These are phyloP conservation scores for Daboia siamensis DNA, from an alignment of 2,113 vertebrate species.

Conservation along the genomic window DNA sequence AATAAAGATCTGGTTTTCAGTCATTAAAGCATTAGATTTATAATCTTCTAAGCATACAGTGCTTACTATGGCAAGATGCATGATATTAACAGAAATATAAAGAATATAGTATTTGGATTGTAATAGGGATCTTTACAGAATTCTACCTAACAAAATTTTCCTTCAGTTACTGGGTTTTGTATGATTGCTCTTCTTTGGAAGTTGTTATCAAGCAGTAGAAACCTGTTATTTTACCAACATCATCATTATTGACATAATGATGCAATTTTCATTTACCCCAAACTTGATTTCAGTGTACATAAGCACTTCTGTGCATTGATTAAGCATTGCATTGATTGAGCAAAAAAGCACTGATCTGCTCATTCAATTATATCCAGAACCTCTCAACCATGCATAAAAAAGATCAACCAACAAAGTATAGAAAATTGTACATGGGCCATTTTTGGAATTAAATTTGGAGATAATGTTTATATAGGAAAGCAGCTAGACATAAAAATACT, in stretches of 20 bases:
- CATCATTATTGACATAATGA: not conserved
- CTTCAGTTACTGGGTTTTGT: not conserved
- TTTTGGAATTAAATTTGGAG: not conserved
- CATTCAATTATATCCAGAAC: not conserved
- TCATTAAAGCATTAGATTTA: not conserved
- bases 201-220: not conserved
- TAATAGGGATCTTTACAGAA: not conserved
- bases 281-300: not conserved
- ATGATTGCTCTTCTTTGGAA: not conserved
- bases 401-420: not conserved
- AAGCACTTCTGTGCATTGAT: not conserved
- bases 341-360: not conserved
- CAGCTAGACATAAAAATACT: not conserved
- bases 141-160: not conserved
- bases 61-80: not conserved
- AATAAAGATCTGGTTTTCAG: not conserved
- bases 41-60: not conserved
- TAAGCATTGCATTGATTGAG: not conserved
- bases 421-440: not conserved
- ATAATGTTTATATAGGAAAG: not conserved
- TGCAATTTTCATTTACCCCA: not conserved
- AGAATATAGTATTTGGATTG: not conserved
- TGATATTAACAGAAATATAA: not conserved
- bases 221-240: not conserved
- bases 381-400: not conserved